Evolutionary conservation across 1,140 invertebrate species (phyloP).

Genomic region (Hirudo medicinalis): DNA sequence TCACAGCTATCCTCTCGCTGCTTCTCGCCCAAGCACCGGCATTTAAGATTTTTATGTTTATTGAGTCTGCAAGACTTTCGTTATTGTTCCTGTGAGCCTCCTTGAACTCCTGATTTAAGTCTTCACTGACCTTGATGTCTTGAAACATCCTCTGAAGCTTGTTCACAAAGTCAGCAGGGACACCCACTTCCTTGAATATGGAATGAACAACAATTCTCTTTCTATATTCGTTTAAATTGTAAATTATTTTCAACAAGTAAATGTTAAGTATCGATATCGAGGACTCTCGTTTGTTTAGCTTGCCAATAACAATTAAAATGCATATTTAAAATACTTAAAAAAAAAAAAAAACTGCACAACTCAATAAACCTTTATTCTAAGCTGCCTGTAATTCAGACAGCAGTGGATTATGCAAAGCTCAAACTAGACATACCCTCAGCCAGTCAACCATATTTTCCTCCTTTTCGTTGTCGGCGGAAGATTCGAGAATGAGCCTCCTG

Average conservation of each 20-base stretch:
- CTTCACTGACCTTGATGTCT: conserved; percentile 96
- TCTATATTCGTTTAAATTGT: too few species aligned
- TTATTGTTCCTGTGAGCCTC: conserved; percentile 33
- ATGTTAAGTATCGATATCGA: too few species aligned
- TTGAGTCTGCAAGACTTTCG: conserved; percentile 37
- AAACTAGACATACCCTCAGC: conserved; percentile 43
- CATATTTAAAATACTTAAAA: too few species aligned
- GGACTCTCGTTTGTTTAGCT: not conserved
- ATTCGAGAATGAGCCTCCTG: conserved; percentile 80
- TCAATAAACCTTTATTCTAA: not conserved
- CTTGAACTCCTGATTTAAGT: conserved; percentile 89
- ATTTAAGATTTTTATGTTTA: conserved; percentile 77
- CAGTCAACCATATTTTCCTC: conserved; percentile 99
- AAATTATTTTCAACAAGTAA: too few species aligned
- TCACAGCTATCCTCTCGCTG: conserved; percentile 83
- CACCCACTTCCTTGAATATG: conserved; percentile 60
- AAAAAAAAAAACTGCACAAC: not conserved
- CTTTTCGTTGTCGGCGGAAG: conserved; percentile 94
- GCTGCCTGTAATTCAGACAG: conserved; percentile 7
- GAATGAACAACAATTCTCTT: too few species aligned
- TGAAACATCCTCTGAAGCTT: conserved; percentile 88
- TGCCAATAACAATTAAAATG: not conserved
- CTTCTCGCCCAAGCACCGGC: conserved; percentile 86
- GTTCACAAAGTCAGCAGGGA: conserved; percentile 99
- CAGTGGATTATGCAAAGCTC: too few species aligned